Conservation (phyloP, 1,140 invertebrate genomes). For the Cyclargus thomasi region DNA sequence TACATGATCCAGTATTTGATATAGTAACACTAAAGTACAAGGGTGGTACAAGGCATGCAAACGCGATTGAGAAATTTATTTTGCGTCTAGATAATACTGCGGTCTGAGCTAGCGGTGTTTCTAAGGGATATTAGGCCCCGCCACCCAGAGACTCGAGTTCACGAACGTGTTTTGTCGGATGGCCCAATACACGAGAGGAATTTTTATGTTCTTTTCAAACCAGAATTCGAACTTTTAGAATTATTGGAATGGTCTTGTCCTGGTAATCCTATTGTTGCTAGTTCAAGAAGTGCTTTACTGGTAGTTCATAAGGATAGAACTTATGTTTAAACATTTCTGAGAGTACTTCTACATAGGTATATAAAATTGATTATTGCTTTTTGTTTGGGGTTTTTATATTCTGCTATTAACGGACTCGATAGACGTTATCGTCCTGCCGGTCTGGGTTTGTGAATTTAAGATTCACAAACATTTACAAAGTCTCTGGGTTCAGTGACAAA, state of each 20-base stretch:
- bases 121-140: conserved; percentile 51
- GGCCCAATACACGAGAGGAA: conserved; percentile 31
- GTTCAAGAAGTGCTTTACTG: background rate
- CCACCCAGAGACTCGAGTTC: conserved; percentile 50
- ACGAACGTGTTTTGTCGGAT: conserved; percentile 42
- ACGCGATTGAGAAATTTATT: conserved; percentile 16
- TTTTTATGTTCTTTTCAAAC: conserved; percentile 27
- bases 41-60: conserved; percentile 7
- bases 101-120: conserved; percentile 40
- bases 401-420: no score
- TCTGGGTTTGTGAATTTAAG: no score
- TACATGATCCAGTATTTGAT: conserved; percentile 15
- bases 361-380: no score
- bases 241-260: background rate
- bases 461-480: no score
- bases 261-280: background rate
- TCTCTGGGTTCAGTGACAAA: no score
- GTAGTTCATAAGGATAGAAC: no score
- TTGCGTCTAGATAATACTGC: conserved; percentile 24
- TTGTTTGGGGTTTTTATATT: no score
- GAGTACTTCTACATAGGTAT: no score
- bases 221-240: background rate
- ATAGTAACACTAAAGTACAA: conserved; percentile 12
- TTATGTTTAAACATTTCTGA: no score
- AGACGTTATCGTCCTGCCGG: no score